Base-by-base conservation (phyloP, 2,113 vertebrate genomes). In the Catharus bicknelli region DNA sequence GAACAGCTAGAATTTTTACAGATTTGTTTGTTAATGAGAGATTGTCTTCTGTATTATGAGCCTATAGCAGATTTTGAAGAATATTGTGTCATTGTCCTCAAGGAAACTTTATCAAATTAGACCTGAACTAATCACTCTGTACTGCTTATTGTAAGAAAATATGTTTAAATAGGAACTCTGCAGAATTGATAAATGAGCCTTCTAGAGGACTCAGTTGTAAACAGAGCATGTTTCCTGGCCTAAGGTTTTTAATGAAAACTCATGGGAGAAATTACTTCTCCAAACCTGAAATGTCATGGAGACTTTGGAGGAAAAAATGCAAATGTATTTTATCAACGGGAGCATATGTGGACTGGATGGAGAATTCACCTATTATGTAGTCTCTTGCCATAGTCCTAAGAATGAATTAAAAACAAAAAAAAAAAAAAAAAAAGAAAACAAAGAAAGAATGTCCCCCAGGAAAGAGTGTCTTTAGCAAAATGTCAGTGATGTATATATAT, bases 171-270 rank as follows among this genome's bases (percentile, higher is more conserved):
- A 54, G 58, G 32, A 92, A 5, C 43, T 81, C 29, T 82, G 26
- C 9, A 38, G 58, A 90, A 27, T 4, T 93, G 53, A 64, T 75
- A 69, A 92, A 72, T 55, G 62, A 69, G 16, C 53, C 30, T 86
- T 76, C 21, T 87, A 47, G 51, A 62, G 68, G 32, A 62, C 38
- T 79, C 22, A 3, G 0, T 38, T 91, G 77, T 67, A 78, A 94
- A 77, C 16, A 48, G 21, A 86, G 5, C 25, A 4, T n/a, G 8
- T 85, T 87, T 95, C 18, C n/a, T 75, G 13, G 36, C 45, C 23
- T 50, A 18, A 14, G 6, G 20, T 87, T 90, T 79, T 77, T 83
- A 58, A 34, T 92, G 51, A 80, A 87, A 80, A 70, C 36, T 89
- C 36, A 15, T 21, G n/a, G 42, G 57, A 94, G 36, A 75, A 78